These are phyloP conservation scores for Onychomys leucogaster DNA, from an alignment of 2,797 vertebrate genomes.

Conservation along the genomic window DNA sequence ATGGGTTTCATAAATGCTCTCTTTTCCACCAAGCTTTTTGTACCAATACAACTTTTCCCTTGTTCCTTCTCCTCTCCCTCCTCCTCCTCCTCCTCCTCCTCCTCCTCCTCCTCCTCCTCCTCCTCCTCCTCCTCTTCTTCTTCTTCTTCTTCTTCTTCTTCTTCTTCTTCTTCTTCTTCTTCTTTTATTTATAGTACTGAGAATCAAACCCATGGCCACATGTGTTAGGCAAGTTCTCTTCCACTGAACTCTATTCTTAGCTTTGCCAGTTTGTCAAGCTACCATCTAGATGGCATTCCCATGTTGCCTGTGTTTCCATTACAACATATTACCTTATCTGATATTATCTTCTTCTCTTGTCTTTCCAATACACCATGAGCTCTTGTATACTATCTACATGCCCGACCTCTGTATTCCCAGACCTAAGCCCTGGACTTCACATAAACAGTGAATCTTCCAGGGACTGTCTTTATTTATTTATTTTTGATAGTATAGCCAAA, in stretches of 20 bases:
- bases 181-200: neutral
- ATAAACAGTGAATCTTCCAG: slow-evolving; percentile 38
- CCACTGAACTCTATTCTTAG: neutral
- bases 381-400: neutral
- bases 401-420: neutral
- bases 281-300: neutral
- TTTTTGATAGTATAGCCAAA: slow-evolving; percentile 59
- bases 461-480: slow-evolving; percentile 26
- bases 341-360: slow-evolving; percentile 38
- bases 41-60: neutral
- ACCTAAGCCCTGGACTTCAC: slow-evolving; percentile 31
- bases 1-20: slow-evolving; percentile 10
- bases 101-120: neutral
- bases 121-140: neutral
- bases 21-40: neutral
- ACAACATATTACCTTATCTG: neutral
- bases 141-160: no score
- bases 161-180: neutral
- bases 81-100: accelerated
- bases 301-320: neutral
- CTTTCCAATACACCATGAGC: neutral
- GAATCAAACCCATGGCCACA: neutral
- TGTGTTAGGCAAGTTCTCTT: neutral
- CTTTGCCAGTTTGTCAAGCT: neutral
- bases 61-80: no score